These are phyloP conservation scores for Stenchaetothrips biformis DNA, from an alignment of 2,888 invertebrate genomes.

Conservation along the genomic window DNA sequence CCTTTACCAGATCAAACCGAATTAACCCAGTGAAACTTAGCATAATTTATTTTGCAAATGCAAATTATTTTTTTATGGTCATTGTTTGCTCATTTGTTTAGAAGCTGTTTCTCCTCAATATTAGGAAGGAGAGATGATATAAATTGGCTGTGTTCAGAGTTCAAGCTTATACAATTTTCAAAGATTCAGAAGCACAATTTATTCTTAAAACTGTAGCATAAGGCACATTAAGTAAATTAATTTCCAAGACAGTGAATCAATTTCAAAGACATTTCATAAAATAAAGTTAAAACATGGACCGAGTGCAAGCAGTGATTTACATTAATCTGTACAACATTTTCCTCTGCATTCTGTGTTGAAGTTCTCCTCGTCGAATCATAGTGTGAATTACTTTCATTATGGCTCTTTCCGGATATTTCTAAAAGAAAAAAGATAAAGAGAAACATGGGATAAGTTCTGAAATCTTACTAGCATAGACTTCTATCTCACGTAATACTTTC, in stretches of 20 bases:
- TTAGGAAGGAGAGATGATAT: not conserved
- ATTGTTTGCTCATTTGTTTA: constrained; percentile 1
- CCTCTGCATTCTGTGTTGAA: constrained; percentile 93
- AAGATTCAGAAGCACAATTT: not conserved
- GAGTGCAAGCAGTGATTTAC: constrained; percentile 46
- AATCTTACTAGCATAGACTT: not conserved
- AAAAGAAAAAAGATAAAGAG: constrained; percentile 38
- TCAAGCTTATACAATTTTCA: not conserved
- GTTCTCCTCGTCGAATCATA: constrained; percentile 91
- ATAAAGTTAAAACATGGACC: not conserved
- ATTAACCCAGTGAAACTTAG: not conserved
- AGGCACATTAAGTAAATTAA: not conserved
- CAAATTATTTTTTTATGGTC: constrained; percentile 20
- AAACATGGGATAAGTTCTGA: not conserved
- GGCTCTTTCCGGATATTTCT: constrained; percentile 82
- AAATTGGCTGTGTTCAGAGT: not conserved
- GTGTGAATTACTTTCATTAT: constrained; percentile 87
- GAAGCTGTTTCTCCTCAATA: not conserved
- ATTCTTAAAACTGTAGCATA: not conserved
- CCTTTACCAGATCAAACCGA: constrained; percentile 26
- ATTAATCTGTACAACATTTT: constrained; percentile 93
- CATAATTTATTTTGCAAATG: not conserved
- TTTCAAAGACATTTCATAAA: not conserved
- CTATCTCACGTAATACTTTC: not conserved
- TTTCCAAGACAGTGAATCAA: not conserved